Conservation (phyloP, 2,797 vertebrate genomes). For the Chromobotia macracanthus region DNA sequence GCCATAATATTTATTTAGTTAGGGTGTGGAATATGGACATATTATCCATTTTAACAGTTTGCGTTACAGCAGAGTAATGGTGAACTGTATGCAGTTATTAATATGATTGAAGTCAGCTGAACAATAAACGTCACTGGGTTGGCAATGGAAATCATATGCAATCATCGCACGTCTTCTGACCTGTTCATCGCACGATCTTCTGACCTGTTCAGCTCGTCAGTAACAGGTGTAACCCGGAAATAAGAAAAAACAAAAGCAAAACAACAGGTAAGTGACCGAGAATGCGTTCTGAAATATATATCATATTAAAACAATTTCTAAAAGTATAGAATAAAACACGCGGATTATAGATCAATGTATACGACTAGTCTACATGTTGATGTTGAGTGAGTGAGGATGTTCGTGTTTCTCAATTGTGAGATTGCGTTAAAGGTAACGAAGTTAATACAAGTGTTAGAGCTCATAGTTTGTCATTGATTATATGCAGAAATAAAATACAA, state of each 20-base stretch:
- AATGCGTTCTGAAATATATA: constrained; percentile 36
- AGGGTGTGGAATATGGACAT: not conserved
- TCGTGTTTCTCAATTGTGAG: not conserved
- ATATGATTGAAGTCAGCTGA: not conserved
- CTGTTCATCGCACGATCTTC: too few species aligned
- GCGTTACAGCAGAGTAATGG: not conserved
- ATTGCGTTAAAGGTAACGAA: not conserved
- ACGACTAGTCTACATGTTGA: not conserved
- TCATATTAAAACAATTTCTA: not conserved
- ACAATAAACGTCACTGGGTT: not conserved
- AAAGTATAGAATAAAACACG: not conserved
- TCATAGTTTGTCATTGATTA: not conserved
- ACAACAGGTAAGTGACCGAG: constrained; percentile 30
- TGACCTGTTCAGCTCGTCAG: not conserved
- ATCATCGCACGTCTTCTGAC: not conserved
- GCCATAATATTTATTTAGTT: not conserved
- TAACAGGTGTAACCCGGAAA: constrained; percentile 20
- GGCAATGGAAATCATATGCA: too few species aligned
- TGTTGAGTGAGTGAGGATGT: not conserved
- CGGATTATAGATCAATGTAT: not conserved
- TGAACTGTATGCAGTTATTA: not conserved
- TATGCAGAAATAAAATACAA: not conserved
- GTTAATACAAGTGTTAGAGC: not conserved
- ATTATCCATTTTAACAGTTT: not conserved
- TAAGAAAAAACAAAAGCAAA: constrained; percentile 34